Percentiles rank a stretch among this genome's conserved stretches.
Conservation (phyloP, 2,113 vertebrate genomes). For the Rattus rattus region DNA sequence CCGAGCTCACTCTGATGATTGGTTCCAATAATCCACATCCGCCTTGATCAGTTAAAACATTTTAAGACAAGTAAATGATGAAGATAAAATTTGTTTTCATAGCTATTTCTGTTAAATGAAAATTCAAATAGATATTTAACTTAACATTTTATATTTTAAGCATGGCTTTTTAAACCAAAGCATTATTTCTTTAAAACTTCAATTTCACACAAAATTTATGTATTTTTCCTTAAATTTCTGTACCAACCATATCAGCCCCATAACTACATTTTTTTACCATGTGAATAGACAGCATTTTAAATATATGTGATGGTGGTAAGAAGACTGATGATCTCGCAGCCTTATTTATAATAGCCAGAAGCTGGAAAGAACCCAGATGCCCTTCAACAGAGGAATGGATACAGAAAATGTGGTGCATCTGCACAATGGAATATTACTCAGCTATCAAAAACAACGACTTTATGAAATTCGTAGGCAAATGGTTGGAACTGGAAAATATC, state of each 20-base stretch:
- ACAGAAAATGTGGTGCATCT: no score
- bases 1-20: no score
- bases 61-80: neutral
- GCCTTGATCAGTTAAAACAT: no score
- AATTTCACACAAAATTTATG: neutral
- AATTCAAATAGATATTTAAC: neutral
- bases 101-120: neutral
- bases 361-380: no score
- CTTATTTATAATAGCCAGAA: no score
- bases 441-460: no score
- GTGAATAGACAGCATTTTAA: neutral
- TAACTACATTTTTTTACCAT: neutral
- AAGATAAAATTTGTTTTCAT: neutral
- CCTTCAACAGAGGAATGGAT: no score
- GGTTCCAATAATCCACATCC: no score
- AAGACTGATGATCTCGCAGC: no score
- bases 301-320: neutral
- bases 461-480: no score
- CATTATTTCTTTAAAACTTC: neutral
- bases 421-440: no score
- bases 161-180: neutral
- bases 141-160: neutral
- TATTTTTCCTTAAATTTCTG: neutral
- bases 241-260: neutral
- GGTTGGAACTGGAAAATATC: no score